These are phyloP conservation scores for Berghia stephanieae DNA, from an alignment of 1,140 invertebrate genomes.

Conservation along the genomic window DNA sequence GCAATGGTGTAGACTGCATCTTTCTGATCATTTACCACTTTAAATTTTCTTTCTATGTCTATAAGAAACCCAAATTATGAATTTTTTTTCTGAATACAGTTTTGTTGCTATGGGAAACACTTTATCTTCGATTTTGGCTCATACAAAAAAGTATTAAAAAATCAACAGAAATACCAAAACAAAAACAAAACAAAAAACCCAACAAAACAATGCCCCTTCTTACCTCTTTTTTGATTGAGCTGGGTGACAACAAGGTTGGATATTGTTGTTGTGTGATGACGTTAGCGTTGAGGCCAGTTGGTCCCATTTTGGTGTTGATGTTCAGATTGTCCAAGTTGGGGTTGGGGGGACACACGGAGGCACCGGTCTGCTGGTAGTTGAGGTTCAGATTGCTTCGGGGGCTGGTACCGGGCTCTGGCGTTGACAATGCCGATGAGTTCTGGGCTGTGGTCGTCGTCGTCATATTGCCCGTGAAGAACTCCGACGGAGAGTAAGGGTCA, in stretches of 20 bases:
- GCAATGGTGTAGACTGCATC: too few relatives aligned
- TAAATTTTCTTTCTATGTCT: too few relatives aligned
- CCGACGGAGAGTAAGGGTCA: constrained; percentile 18
- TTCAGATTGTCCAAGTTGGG: not conserved
- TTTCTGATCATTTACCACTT: too few relatives aligned
- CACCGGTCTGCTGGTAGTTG: not conserved
- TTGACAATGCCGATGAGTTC: not conserved
- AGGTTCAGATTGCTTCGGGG: too few relatives aligned
- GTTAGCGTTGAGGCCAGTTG: too few relatives aligned
- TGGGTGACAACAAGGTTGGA: not conserved
- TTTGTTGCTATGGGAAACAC: too few relatives aligned
- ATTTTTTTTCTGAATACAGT: too few relatives aligned
- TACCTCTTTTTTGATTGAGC: constrained; percentile 20
- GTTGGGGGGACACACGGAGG: not conserved
- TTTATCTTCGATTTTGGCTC: too few relatives aligned
- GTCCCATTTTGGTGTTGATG: too few relatives aligned
- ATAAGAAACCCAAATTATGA: too few relatives aligned
- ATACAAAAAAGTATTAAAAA: not conserved
- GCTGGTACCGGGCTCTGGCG: not conserved
- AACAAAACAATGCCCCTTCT: not conserved
- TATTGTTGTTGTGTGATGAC: too few relatives aligned
- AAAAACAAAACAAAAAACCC: not conserved
- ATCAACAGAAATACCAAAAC: not conserved
- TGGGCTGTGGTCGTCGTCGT: not conserved
- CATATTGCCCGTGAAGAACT: not conserved